Evolutionary conservation across 1,140 invertebrate species (phyloP).

Genomic region (Gryon sp.): DNA sequence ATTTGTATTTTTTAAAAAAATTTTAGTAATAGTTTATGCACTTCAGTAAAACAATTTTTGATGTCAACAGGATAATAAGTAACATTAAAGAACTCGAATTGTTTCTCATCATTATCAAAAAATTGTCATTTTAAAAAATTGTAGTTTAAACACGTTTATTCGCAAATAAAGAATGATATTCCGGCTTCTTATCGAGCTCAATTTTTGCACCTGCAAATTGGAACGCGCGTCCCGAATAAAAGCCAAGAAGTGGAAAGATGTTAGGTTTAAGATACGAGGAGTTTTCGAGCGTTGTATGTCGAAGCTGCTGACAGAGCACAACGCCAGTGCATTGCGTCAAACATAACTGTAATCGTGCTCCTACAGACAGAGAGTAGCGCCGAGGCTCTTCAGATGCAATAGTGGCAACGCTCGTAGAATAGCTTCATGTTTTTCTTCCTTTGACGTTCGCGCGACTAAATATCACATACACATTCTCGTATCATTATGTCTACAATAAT

Average conservation of each 20-base stretch:
- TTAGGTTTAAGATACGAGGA: slow-evolving; percentile 29
- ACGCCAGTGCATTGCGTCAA: slow-evolving; percentile 55
- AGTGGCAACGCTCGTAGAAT: slow-evolving; percentile 41
- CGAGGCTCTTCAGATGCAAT: slow-evolving; percentile 42
- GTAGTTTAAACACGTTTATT: background rate
- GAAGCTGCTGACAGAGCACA: slow-evolving; percentile 49
- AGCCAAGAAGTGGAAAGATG: slow-evolving; percentile 42
- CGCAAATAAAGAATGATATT: slow-evolving; percentile 11
- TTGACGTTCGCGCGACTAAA: slow-evolving; percentile 40
- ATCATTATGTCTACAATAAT: slow-evolving; percentile 11
- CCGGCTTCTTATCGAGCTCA: slow-evolving; percentile 17
- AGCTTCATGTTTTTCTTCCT: slow-evolving; percentile 48
- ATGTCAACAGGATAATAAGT: no score
- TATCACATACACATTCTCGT: background rate
- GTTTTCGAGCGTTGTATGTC: slow-evolving; percentile 43
- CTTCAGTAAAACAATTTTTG: no score
- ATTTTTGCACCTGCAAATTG: slow-evolving; percentile 50
- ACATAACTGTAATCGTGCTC: slow-evolving; percentile 59
- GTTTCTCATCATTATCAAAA: no score
- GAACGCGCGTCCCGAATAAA: slow-evolving; percentile 39
- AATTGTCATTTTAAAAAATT: background rate
- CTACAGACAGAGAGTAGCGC: slow-evolving; percentile 33
- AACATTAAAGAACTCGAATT: no score
- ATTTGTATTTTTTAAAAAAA: no score
- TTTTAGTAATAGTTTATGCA: no score